Base-by-base conservation (phyloP, 1,140 invertebrate genomes). In the Cephus cinctus region DNA sequence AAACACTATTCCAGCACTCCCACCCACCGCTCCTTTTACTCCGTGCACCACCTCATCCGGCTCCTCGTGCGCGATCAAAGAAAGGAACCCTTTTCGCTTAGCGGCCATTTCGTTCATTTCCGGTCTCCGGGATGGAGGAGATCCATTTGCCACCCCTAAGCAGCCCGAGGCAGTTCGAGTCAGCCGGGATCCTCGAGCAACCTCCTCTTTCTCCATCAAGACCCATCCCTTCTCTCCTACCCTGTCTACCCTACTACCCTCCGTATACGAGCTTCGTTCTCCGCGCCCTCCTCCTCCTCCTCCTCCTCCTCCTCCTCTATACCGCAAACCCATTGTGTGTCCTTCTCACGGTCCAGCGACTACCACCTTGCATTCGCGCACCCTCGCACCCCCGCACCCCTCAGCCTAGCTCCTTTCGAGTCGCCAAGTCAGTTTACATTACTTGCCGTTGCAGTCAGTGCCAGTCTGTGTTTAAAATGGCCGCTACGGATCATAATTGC, bases 41-140 rank as follows among this genome's bases (percentile, higher is more conserved):
- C 25, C 25, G 25, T 27, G 25, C 6, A 27, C 25, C 25, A 8
- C 25, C n/a, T 27, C 25, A n/a, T n/a, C n/a, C n/a, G n/a, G n/a
- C n/a, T 27, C 25, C 12, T 8, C 39, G 16, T 42, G 51, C 51
- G 67, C 63, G 59, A 65, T 71, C 59, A 68, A 71, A 70, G 66
- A 65, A 73, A 63, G 47, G 61, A 71, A 69, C 62, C 66, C 56
- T 61, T 68, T 69, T 74, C 61, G 67, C 63, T 69, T 65, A 70
- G 68, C 68, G 66, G 65, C 71, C 69, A 75, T 76, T 75, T 69
- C 68, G 69, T 73, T 76, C 69, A 76, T 76, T 76, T 76, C 73
- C 71, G 69, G 65, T 59, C 59, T 58, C 54, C 32, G 50, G 60
- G 58, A 34, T 42, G 43, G 58, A 60, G 58, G 59, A 69, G 69